Evolutionary conservation across 1,140 invertebrate genomes (phyloP), one percentile per base, ranked within the genome.

Genomic region (Drosophila nigrodunni): DNA sequence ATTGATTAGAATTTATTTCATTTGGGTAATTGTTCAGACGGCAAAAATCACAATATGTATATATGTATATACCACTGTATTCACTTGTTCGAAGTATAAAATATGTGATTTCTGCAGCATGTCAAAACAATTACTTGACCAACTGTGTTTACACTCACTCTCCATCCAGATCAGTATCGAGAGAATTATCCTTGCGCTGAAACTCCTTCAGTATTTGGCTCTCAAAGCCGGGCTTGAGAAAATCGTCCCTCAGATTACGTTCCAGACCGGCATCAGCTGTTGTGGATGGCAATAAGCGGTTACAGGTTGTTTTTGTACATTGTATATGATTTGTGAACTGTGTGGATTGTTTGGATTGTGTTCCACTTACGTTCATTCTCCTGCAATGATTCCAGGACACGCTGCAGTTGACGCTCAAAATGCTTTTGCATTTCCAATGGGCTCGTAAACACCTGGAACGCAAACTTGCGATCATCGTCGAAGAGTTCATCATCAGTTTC

Each of bases 371-470:
- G 88, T 13, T 92, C 90, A 41, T 87, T 79, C n/a, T 92, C 81
- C 13, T 88, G 85, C 41, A 93, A 74, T 0, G 82, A 87, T 54
- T 93, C 93, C 44, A 92, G 73, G 35, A 93, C 72, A 13, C 91
- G 82, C 57, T 93, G 91, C 88, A 93, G 77, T 71, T 93, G 93
- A 21, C 92, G 79, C 64, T 93, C 93, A 67, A 93, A 93, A 76
- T 93, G 93, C 46, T 87, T 91, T 62, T 93, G 93, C 82, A 93
- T 91, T 80, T 93, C 93, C 52, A 93, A 57, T 0, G 93, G 93
- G 80, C 93, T 92, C 1, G 92, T 91, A 25, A 93, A 93, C 10
- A 93, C 82, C 69, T 93, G 90, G 57, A 93, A 93, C 13, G 81
- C 86, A 68, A 92, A 91, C 65, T 92, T 92, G 37, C 90, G 88